Evolutionary conservation across 2,888 invertebrate genomes (phyloP), one percentile per base, ranked within the genome.

Genomic region (Calliphora vomitoria): DNA sequence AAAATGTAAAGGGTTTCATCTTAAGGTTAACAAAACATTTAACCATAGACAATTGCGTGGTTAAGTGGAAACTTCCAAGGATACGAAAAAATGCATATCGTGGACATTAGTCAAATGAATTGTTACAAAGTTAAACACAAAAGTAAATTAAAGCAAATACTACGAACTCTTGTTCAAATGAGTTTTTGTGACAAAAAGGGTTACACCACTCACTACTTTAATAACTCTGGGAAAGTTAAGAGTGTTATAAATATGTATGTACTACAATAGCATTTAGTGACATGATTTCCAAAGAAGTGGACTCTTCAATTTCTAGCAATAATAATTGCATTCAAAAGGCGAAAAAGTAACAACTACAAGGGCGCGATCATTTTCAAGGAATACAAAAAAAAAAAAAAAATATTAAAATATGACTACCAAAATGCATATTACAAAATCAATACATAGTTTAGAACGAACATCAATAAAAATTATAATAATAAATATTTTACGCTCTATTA

Each of bases 401-500:
- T n/a, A 79, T 50, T 60, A 58, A 69, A 58, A 79, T 62, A 44
- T 38, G 8, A 41, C 18, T 6, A 62, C 25, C 35, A 13, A 50
- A n/a, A 60, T 31, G 15, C 8, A 10, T 20, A 15, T 20, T 55
- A 71, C 69, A 55, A 62, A 58, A 55, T 38, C 4, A n/a, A 13
- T 41, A 71, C 72, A 72, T 0, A 25, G 8, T 25, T 25, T 2
- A 25, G 2, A 69, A 68, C 31, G 58, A 82, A 55, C 81, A 66
- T 58, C 58, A 68, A 75, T 58, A 75, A 44, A 82, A 68, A 75
- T 66, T 55, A 74, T 68, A 15, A 66, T 74, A 74, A 82, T 60
- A 68, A 75, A 75, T 82, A 75, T 82, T 82, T 75, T 68, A 82
- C 81, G 81, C 66, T 82, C 58, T 15, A 81, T 81, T 81, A 81